These are phyloP conservation scores for Halcyon badia DNA, from an alignment of 2,797 vertebrate species.

Conservation along the genomic window DNA sequence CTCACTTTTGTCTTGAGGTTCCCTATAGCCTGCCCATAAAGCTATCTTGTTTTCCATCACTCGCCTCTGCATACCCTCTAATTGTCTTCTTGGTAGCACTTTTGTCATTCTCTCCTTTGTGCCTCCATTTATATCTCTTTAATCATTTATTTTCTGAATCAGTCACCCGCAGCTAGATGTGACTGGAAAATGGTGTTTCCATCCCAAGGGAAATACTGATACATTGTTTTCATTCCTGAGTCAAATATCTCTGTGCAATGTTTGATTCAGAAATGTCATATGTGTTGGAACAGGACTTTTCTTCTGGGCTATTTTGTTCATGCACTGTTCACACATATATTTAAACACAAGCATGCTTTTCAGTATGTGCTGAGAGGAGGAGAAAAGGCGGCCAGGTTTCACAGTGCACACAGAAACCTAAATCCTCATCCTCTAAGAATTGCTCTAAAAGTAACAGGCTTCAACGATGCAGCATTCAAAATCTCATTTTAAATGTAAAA, in stretches of 20 bases:
- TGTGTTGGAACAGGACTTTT: background rate
- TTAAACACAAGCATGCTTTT: background rate
- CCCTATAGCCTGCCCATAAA: background rate
- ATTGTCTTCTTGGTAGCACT: background rate
- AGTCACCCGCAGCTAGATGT: background rate
- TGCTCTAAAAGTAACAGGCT: background rate
- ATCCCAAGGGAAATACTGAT: background rate
- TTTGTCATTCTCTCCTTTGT: background rate
- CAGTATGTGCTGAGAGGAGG: background rate
- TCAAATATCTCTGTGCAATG: background rate
- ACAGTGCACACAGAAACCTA: background rate
- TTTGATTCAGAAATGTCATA: background rate
- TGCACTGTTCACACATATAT: rapidly evolving
- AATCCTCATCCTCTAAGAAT: background rate
- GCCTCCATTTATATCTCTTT: background rate
- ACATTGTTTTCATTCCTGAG: background rate
- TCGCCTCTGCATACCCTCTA: background rate
- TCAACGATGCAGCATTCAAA: background rate
- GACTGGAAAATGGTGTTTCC: background rate
- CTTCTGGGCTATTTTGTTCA: background rate
- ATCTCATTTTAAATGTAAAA: background rate
- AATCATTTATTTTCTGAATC: background rate
- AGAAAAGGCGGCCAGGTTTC: background rate
- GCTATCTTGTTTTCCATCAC: background rate
- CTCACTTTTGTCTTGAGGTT: background rate